Evolutionary conservation across 1,140 invertebrate genomes (phyloP).

Genomic region (Bathynomus jamesi): DNA sequence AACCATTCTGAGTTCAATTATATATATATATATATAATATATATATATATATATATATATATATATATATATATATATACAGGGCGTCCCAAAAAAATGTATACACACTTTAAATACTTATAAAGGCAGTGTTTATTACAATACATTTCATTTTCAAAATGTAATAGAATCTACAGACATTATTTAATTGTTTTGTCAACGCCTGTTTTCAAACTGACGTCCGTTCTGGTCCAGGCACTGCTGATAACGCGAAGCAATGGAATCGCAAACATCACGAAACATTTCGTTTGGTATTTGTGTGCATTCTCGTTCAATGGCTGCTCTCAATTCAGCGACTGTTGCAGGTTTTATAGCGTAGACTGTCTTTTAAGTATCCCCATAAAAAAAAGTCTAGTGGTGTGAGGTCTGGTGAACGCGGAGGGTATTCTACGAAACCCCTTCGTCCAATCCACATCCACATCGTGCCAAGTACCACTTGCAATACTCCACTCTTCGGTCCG

Average conservation of each 20-base stretch:
- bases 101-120: neutral
- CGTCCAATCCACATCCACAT: no score
- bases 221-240: neutral
- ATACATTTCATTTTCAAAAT: neutral
- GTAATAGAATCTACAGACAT: neutral
- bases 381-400: no score
- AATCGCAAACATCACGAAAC: neutral
- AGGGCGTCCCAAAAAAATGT: neutral
- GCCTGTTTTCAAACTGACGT: neutral
- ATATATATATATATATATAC: conserved; percentile 2
- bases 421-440: no score
- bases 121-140: neutral
- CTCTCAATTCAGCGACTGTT: no score
- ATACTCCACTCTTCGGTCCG: no score
- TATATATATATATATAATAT: neutral
- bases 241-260: neutral
- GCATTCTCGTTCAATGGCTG: no score
- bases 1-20: neutral
- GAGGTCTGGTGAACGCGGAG: no score
- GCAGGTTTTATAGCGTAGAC: no score
- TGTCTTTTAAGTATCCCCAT: no score
- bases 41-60: conserved; percentile 3
- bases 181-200: neutral
- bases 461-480: no score
- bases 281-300: no score